Evolutionary conservation across 2,797 vertebrate species (phyloP).

Genomic region (Erpetoichthys calabaricus): DNA sequence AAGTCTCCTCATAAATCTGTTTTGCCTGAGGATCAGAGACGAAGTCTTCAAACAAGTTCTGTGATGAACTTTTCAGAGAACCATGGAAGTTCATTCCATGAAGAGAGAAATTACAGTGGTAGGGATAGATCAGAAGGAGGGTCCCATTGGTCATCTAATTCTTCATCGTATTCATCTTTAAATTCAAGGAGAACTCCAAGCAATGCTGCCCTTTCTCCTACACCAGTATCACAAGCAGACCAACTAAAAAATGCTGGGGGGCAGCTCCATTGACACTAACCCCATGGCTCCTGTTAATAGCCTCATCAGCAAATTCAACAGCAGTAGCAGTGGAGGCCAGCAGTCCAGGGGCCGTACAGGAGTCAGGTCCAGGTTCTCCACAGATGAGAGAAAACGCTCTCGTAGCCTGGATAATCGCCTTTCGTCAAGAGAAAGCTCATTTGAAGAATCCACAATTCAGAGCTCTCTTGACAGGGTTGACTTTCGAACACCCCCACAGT

Average conservation of each 20-base stretch:
- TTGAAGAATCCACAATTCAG: neutral
- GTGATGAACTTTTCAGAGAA: no score
- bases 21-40: conserved; percentile 9
- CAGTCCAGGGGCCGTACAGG: conserved; percentile 37
- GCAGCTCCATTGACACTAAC: conserved; percentile 53
- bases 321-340: conserved; percentile 22
- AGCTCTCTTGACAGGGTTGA: neutral
- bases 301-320: conserved; percentile 64
- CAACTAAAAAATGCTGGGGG: neutral
- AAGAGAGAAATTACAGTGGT: neutral
- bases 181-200: no score
- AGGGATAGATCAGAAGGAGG: neutral
- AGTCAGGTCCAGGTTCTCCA: conserved; percentile 25
- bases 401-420: conserved; percentile 57
- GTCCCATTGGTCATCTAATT: no score
- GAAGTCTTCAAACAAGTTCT: conserved; percentile 16
- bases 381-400: conserved; percentile 54
- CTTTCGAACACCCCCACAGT: conserved; percentile 12
- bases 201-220: no score
- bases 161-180: no score
- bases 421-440: neutral
- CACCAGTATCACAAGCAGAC: no score
- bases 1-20: neutral
- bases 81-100: no score
- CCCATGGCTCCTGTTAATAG: conserved; percentile 63